Evolutionary conservation across 2,888 invertebrate genomes (phyloP), one percentile per base, ranked within the genome.

Genomic region (Phanerotoma sp.): DNA sequence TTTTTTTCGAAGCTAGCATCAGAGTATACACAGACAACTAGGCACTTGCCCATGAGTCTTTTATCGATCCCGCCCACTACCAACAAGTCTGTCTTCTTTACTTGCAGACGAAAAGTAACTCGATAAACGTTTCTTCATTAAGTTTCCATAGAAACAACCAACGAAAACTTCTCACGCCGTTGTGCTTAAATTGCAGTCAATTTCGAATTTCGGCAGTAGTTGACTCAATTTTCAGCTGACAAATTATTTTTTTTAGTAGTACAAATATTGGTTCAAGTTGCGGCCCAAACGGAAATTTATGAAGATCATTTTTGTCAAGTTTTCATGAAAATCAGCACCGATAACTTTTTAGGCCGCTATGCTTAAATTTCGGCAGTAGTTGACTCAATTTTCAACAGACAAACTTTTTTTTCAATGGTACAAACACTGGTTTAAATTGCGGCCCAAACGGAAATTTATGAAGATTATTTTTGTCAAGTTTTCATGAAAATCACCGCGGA

Each of bases 381-480:
- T n/a, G n/a, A n/a, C n/a, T n/a, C n/a, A n/a, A n/a, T n/a, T n/a
- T n/a, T n/a, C n/a, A n/a, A n/a, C n/a, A n/a, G n/a, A n/a, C n/a
- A n/a, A n/a, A n/a, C n/a, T n/a, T n/a, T n/a, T n/a, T n/a, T n/a
- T n/a, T n/a, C n/a, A n/a, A n/a, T n/a, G n/a, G n/a, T n/a, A n/a
- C n/a, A n/a, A n/a, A n/a, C n/a, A n/a, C n/a, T n/a, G n/a, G 11
- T 62, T 68, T 68, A 75, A 51, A 72, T 73, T 18, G 75, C 70
- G 10, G 75, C 65, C 71, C 72, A 45, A 72, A 75, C 1, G 72
- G 66, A 7, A 72, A 66, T 62, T 73, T 65, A 49, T 69, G 71
- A 16, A 67, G 56, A 5, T n/a, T n/a, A n/a, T 49, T 16, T 28
- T 32, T 32, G 13, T n/a, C 21, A 46, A 10, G 45, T 46, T 33